Base-by-base conservation (phyloP, 2,888 invertebrate genomes). In the Nowickia ferox region DNA sequence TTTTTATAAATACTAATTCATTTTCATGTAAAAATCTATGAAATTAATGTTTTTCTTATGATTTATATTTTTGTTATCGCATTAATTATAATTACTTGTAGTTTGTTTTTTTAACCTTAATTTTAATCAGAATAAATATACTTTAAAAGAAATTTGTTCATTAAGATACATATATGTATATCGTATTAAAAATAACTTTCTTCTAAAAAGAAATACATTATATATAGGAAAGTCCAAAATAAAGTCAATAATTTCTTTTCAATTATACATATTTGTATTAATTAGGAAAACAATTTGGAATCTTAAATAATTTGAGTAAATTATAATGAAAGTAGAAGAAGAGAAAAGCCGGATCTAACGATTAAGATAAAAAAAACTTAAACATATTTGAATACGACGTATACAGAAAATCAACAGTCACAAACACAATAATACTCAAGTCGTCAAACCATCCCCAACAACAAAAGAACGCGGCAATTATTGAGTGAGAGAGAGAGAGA, bases 31-130 rank as follows among this genome's bases (percentile, higher is more conserved):
- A 66, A 79, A 75, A 68, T 76, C 61, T 51, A 66, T 80, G 53
- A 68, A 80, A 75, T 71, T 76, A 80, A 80, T 77, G 77, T 74
- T 84, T 77, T 72, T 48, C 59, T 65, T 75, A 68, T 86, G 66
- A 79, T 77, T 71, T 81, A 42, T 48, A 63, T 77, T 82, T 85
- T 88, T 86, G 80, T 81, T 84, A 69, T 81, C 87, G 76, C 42
- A 74, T 84, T 66, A 44, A 53, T 40, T 72, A 53, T 75, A 42
- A 57, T 42, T 79, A 80, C 84, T 78, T 87, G 78, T 81, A 83
- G 59, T 78, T 59, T 72, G 55, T 83, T 68, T 83, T 83, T 83
- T 71, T 65, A 15, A 59, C 84, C 30, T 30, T 61, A 78, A 48
- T 48, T 48, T 44, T 71, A 51, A 57, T 46, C 57, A 66, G 53